These are phyloP conservation scores for Orthonyx spaldingii DNA, from an alignment of 2,113 vertebrate genomes.

Conservation along the genomic window DNA sequence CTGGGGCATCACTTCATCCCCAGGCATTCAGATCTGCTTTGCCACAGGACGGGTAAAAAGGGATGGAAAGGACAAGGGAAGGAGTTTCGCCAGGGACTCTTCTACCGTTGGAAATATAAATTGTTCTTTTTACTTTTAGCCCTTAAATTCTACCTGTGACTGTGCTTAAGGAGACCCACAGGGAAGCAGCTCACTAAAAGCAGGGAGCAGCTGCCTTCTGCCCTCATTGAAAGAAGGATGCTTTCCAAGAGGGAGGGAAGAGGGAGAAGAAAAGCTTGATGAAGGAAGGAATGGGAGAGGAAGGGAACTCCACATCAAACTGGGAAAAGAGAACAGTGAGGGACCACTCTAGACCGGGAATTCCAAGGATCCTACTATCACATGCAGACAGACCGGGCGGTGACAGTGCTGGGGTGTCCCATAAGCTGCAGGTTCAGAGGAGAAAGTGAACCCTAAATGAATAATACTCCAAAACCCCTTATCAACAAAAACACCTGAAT, in stretches of 20 bases:
- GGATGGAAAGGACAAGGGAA: background rate
- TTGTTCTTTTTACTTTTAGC: background rate
- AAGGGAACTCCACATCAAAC: background rate
- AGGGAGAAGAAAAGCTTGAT: background rate
- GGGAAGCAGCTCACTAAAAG: background rate
- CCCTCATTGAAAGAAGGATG: background rate
- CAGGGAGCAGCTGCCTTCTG: background rate
- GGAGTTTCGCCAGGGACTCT: background rate
- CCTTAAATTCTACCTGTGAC: background rate
- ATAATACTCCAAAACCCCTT: background rate
- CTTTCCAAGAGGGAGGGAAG: background rate
- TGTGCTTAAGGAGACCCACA: background rate
- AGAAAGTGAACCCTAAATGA: background rate
- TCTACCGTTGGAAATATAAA: background rate
- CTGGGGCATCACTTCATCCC: background rate
- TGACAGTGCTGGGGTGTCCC: background rate
- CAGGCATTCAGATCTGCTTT: background rate
- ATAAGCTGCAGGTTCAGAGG: background rate
- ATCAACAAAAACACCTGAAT: background rate
- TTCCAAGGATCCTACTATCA: background rate
- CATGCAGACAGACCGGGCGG: background rate
- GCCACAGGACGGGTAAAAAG: background rate
- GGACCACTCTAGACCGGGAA: background rate
- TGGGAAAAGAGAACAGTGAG: background rate
- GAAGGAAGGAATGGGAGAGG: background rate